Percentiles rank a stretch among this genome's conserved stretches.
These are phyloP conservation scores for Invenusta paracnida DNA, from an alignment of 2,888 invertebrate genomes.

Conservation along the genomic window DNA sequence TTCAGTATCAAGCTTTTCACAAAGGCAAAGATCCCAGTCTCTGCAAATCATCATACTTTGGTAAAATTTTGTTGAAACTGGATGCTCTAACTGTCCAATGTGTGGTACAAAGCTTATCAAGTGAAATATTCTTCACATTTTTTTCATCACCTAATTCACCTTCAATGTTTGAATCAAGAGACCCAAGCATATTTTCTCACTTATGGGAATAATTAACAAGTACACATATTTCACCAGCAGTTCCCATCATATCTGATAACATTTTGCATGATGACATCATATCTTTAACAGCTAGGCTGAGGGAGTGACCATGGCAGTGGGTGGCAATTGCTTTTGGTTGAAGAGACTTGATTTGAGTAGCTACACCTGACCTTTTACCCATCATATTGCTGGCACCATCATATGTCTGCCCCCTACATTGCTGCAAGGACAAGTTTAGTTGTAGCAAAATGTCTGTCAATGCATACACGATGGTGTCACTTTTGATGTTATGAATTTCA, in stretches of 20 bases:
- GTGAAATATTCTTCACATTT: neutral
- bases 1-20: neutral
- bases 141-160: neutral
- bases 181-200: neutral
- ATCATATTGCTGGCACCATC: neutral
- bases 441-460: neutral
- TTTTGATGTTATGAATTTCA: neutral
- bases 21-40: neutral
- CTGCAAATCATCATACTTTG: neutral
- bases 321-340: neutral
- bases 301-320: conserved; percentile 6
- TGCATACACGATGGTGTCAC: neutral
- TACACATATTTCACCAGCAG: neutral
- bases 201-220: neutral
- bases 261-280: neutral
- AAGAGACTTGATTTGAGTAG: neutral
- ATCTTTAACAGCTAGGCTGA: conserved; percentile 2
- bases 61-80: neutral
- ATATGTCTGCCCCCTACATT: neutral
- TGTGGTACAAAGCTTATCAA: neutral
- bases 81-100: neutral
- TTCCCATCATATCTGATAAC: neutral
- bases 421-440: neutral
- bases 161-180: neutral
- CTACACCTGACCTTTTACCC: neutral